Percentiles rank a stretch among this genome's conserved stretches.
phyloP scores from a whole-genome alignment of 1,140 invertebrate genomes.

The Steinernema feltiae region DNA sequence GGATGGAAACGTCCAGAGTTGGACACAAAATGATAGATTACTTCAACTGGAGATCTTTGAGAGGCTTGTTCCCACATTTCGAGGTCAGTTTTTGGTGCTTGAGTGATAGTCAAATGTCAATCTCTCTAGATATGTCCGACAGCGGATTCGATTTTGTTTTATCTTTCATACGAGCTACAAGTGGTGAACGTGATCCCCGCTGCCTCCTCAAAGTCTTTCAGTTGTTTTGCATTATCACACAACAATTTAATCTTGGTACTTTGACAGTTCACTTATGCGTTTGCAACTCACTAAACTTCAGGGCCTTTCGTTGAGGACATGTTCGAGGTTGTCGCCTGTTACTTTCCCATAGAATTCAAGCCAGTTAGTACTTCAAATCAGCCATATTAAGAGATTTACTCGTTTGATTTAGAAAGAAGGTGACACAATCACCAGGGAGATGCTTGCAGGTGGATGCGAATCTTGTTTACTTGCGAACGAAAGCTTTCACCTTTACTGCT shows the following conservation, averaged over 20 bases:
- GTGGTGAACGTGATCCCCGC: slow-evolving; percentile 43
- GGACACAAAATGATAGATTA: slow-evolving; percentile 18
- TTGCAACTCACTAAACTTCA: no score
- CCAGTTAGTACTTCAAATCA: slow-evolving; percentile 25
- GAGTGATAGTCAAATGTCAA: not conserved
- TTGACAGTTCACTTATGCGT: no score
- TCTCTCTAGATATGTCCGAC: not conserved
- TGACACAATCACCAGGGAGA: slow-evolving; percentile 31
- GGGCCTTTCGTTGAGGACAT: slow-evolving; percentile 42
- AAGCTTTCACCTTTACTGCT: slow-evolving; percentile 38
- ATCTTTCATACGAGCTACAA: slow-evolving; percentile 33
- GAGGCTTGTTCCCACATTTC: slow-evolving; percentile 17
- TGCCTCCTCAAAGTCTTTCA: slow-evolving; percentile 40
- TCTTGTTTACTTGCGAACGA: slow-evolving; percentile 33
- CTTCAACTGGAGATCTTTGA: slow-evolving; percentile 23
- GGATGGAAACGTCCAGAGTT: slow-evolving; percentile 25
- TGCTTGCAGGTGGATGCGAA: slow-evolving; percentile 36
- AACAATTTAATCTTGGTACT: slow-evolving; percentile 18
- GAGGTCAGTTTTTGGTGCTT: slow-evolving; percentile 17
- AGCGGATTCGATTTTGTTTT: slow-evolving; percentile 13
- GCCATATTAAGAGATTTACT: not conserved
- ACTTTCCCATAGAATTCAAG: slow-evolving; percentile 46
- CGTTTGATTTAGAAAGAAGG: slow-evolving; percentile 24
- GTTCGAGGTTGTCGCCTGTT: slow-evolving; percentile 46
- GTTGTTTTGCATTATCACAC: slow-evolving; percentile 5